Evolutionary conservation across 1,140 invertebrate genomes (phyloP).

Genomic region (Macrocentrus cingulum): DNA sequence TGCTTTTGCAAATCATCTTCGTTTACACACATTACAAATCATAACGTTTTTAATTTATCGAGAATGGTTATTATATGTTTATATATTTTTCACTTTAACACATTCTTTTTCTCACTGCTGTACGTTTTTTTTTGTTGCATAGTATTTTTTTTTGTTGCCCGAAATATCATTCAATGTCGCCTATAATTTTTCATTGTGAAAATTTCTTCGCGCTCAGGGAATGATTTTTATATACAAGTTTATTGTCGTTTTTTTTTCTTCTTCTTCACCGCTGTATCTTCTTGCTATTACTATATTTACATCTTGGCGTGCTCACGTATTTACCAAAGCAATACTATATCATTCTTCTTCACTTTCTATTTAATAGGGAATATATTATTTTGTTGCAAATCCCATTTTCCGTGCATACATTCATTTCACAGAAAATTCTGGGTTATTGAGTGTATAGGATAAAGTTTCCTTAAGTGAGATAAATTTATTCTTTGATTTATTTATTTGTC

Average conservation of each 20-base stretch:
- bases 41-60: too few species aligned
- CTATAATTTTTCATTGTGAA: conserved; percentile 23
- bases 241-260: conserved; percentile 20
- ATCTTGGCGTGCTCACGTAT: not conserved
- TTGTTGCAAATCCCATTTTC: too few species aligned
- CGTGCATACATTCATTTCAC: too few species aligned
- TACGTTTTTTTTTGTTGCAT: too few species aligned
- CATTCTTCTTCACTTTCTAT: not conserved
- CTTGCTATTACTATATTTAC: not conserved
- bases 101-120: too few species aligned
- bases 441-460: too few species aligned
- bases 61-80: conserved; percentile 31
- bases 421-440: too few species aligned
- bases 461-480: too few species aligned
- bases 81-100: conserved; percentile 14
- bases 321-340: not conserved
- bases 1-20: conserved; percentile 47
- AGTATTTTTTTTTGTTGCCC: too few species aligned
- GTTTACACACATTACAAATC: too few species aligned
- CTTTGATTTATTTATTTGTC: too few species aligned
- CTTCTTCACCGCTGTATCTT: not conserved
- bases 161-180: conserved; percentile 14
- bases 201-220: too few species aligned
- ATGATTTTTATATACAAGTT: conserved; percentile 25
- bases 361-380: not conserved